Conservation (phyloP, 2,888 invertebrate genomes). For the Helobdella robusta region DNA sequence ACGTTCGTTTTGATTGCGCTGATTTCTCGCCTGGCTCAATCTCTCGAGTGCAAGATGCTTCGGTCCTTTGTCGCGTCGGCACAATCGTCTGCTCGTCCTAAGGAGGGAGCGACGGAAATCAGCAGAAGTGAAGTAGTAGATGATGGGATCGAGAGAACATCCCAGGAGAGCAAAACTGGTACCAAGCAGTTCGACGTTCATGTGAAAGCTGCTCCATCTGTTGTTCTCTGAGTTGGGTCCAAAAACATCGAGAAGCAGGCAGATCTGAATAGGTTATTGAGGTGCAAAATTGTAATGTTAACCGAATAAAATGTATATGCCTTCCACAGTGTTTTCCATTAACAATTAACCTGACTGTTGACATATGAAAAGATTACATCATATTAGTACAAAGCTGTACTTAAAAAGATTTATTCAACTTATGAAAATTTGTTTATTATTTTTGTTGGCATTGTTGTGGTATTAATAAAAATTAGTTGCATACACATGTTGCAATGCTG, state of each 20-base stretch:
- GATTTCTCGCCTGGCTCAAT: slow-evolving; percentile 9
- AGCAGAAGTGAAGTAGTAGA: slow-evolving; percentile 28
- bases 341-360: too few relatives aligned
- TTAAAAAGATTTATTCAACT: too few relatives aligned
- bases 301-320: too few relatives aligned
- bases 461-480: too few relatives aligned
- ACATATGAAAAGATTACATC: too few relatives aligned
- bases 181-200: slow-evolving; percentile 32
- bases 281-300: too few relatives aligned
- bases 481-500: too few relatives aligned
- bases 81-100: slow-evolving; percentile 22
- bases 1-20: background rate
- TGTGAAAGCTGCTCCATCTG: slow-evolving; percentile 20
- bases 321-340: too few relatives aligned
- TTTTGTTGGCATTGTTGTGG: too few relatives aligned
- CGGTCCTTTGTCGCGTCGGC: background rate
- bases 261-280: too few relatives aligned
- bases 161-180: slow-evolving; percentile 31
- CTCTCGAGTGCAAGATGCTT: slow-evolving; percentile 1
- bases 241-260: slow-evolving; percentile 34
- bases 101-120: slow-evolving; percentile 30
- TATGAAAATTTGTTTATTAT: too few relatives aligned
- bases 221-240: slow-evolving; percentile 21
- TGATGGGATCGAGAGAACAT: slow-evolving; percentile 28
- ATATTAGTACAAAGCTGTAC: too few relatives aligned